Evolutionary conservation across 2,797 vertebrate genomes (phyloP), one percentile per base, ranked within the genome.

Genomic region (Triplophysa yarkandensis): DNA sequence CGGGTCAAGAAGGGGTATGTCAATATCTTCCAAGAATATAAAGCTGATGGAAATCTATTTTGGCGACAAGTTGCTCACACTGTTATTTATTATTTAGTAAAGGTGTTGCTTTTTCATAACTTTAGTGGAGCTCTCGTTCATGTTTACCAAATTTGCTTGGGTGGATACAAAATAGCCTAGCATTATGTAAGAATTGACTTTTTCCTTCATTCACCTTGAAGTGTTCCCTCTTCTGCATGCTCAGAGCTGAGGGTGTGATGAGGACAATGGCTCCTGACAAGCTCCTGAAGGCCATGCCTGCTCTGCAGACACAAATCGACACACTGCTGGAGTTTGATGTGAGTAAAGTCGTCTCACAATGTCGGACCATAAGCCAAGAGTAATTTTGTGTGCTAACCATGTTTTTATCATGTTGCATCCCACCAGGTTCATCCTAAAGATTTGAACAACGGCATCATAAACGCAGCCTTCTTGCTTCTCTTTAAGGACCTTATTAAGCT

Each of bases 401-500:
- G 6, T 17, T 46, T 30, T 36, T 52, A 21, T 4, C 11, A 0
- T 41, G 16, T 60, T 23, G 73, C 71, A 58, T 54, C 19, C 8
- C 25, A 17, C 52, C 84, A 99, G 98, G 94, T 98, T 87, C 96
- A 98, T 89, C 98, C 97, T 83, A 99, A 98, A 89, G 98, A 99
- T 85, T 86, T 99, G 86, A 98, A 96, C 88, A 99, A 99, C 65
- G 96, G 96, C 63, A 97, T 99, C 85, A 99, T 99, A 92, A 99
- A 98, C 82, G 95, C 92, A 86, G 94, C 92, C 58, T 99, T 99
- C 86, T 82, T 98, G 93, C 95, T 99, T 81, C 95, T 99, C 68
- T 99, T 99, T 91, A 99, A 99, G 92, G 98, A 99, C 83, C 92
- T 99, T 89, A 98, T 99, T 85, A 98, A 99, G 89, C 92, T 99